Base-by-base conservation (phyloP, 1,140 invertebrate species). In the Aphaenogaster ashmeadi region DNA sequence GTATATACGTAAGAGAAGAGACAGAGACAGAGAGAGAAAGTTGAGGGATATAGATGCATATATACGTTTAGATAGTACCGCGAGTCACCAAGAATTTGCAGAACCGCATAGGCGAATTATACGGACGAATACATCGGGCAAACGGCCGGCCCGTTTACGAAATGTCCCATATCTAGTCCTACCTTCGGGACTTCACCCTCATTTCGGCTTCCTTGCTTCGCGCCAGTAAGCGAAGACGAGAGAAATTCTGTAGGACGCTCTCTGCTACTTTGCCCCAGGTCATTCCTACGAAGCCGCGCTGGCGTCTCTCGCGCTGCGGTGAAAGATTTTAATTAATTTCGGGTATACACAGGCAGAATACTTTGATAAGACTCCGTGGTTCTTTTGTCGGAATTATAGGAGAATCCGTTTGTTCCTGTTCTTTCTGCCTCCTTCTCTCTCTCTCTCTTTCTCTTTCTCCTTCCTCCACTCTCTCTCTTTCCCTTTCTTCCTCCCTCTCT, bases 281-380 rank as follows among this genome's bases (percentile, higher is more conserved):
- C 71, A 80, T 75, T 74, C 41, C 60, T 64, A 72, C 62, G 80
- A 56, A 50, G 44, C 38, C 27, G 62, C 44, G 66, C 27, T 15
- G 60, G 15, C 50, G 71, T 21, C 52, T 62, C 44, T 33, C 58
- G 74, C 56, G 67, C 72, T 41, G 38, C 41, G 80, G 54, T 47
- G 54, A 84, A 84, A 84, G 86, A 90, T 90, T 90, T 90, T 90
- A 90, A 90, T 90, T 90, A 90, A 90, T 90, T 90, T 85, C 80
- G 75, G 66, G 58, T 79, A 69, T 80, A 75, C 54, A 90, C 36
- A 27, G n/a, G 86, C 38, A 71, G 62, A 79, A 79, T 56, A 79
- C 83, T 86, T 86, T 80, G 77, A 86, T 86, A 80, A 79, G 75
- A 58, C 83, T 77, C 36, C 52, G 41, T 64, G 50, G 44, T 87